Evolutionary conservation across 1,140 invertebrate species (phyloP), one percentile per base, ranked within the genome.

Genomic region (Drosophila yakuba): DNA sequence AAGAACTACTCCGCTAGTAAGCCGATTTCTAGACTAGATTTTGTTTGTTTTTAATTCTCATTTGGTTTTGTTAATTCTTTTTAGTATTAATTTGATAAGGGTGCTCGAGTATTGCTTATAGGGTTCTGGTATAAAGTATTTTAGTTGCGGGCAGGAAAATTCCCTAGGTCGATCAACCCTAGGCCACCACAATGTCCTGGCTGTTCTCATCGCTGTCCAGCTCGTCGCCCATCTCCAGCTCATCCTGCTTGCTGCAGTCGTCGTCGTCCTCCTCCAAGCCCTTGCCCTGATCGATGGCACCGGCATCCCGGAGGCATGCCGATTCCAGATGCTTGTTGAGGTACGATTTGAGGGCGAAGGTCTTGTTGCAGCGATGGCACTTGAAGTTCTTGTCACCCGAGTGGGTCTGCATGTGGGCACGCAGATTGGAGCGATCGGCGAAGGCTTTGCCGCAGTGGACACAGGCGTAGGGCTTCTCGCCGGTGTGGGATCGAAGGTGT

Each of bases 281-380:
- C 67, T 90, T 78, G 28, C 36, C 67, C 38, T 72, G 48, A 20
- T 61, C 59, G 25, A 89, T 80, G 43, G 74, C 78, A 1, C 74
- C 80, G 2, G 62, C 59, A 55, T 88, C 84, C 4, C 84, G 55
- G 1, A 95, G 94, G 91, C 98, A 99, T 28, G 97, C 96, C 11
- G 97, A 97, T 93, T 99, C 98, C 88, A 97, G 95, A 93, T 99
- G 98, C 93, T 99, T 99, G 93, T 98, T 99, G 35, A 99, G 94
- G 94, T 99, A 99, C 56, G 97, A 98, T 93, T 99, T 99, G 73
- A 99, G 95, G 3, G 98, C 98, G 93, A 99, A 99, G 3, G 96
- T 95, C 93, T 99, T 99, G 90, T 96, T 95, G 94, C 98, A 99
- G 54, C 96, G 94, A 67, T 95, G 93, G 91, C 98, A 99, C 81